Evolutionary conservation across 2,113 vertebrate genomes (phyloP), one percentile per base, ranked within the genome.

Genomic region (Vidua chalybeata): DNA sequence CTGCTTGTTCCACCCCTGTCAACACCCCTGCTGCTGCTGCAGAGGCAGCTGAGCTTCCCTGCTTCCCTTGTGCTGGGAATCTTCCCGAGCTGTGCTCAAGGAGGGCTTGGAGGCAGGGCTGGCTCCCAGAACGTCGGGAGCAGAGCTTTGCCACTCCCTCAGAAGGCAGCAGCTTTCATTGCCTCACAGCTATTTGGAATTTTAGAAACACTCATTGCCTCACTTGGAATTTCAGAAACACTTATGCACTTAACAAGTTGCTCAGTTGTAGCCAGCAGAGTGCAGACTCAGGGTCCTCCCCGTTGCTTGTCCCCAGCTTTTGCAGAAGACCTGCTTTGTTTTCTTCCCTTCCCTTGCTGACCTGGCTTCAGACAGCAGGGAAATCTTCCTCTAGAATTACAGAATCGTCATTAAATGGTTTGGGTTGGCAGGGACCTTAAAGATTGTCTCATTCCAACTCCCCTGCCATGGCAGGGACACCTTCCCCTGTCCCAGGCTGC

Each of bases 1-100:
- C 92, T 87, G 71, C 95, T 81, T 62, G 80, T 91, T 82, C 88
- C 51, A 0, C 2, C 30, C 28, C 81, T 96, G 93, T 89, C 81
- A 94, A 55, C 91, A 82, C 84, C 77, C 86, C 31, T 61, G 58
- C 24, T 26, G 46, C 19, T 22, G 64, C 41, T 43, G 62, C 4
- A 22, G 51, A 5, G 46, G n/a, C 43, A 26, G 35, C 30, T 6
- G 51, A 56, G 61, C 66, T 45, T 68, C 51, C 64, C 67, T 71
- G n/a, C 26, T 45, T 22, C 8, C 10, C 73, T 23, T 24, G n/a
- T 22, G 24, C 4, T 51, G 31, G 68, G 75, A 68, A 55, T 14
- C 48, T 63, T 63, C 56, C 74, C 4, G 13, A 45, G 37, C 15
- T 46, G 37, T 15, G 51, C 56, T 58, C 8, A 13, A 7, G 19